A percentile compares a stretch with the other conserved stretches of the same genome.
Conservation (phyloP, 2,888 invertebrate genomes). For the Dichetophora obliterata region DNA sequence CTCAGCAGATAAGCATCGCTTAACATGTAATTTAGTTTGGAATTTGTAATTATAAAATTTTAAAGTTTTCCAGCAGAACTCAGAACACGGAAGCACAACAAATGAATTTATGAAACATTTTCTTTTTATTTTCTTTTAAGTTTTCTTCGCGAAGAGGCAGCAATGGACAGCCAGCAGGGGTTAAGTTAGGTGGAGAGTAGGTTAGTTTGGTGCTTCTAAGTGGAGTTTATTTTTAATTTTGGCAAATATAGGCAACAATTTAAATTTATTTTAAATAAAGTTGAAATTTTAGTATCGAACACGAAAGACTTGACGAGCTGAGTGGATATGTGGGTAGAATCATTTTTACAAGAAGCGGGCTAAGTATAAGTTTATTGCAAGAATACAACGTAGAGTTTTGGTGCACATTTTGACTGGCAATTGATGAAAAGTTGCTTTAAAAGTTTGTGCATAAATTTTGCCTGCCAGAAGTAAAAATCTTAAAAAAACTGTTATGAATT, state of each 20-base stretch:
- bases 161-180: neutral
- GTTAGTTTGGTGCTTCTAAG: neutral
- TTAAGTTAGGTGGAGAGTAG: neutral
- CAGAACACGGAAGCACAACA: neutral
- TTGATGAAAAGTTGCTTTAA: constrained; percentile 13
- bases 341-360: neutral
- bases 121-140: neutral
- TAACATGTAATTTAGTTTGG: constrained; percentile 48
- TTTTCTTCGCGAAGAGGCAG: too few relatives aligned
- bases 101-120: constrained; percentile 28
- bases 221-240: neutral
- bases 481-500: too few relatives aligned
- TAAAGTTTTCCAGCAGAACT: constrained; percentile 37
- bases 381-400: neutral
- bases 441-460: neutral
- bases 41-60: constrained; percentile 48
- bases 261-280: neutral
- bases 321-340: neutral
- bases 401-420: neutral
- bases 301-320: neutral
- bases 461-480: too few relatives aligned
- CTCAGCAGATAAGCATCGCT: constrained; percentile 44
- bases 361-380: neutral
- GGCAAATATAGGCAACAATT: neutral
- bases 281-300: neutral